Conservation (phyloP, 2,113 vertebrate species). For the Sinocyclocheilus grahami region DNA sequence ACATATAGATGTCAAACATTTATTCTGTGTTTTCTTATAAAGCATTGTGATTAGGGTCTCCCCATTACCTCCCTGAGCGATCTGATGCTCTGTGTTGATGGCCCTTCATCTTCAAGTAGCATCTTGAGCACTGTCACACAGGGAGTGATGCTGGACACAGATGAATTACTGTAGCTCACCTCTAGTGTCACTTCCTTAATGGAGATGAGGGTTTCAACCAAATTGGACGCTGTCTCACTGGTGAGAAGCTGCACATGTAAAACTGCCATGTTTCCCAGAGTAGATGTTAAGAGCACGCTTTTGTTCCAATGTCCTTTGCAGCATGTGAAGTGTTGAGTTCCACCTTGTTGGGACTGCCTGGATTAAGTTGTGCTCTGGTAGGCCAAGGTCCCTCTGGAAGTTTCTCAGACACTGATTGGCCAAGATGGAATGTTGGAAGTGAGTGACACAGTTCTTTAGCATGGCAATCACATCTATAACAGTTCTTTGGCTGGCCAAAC, state of each 20-base stretch:
- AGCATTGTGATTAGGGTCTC: constrained; percentile 16
- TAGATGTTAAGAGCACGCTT: neutral
- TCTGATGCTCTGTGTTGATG: neutral
- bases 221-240: constrained; percentile 37
- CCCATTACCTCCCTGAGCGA: constrained; percentile 1
- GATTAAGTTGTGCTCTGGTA: constrained; percentile 32
- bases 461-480: constrained; percentile 17
- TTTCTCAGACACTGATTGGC: constrained; percentile 31
- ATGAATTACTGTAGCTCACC: constrained; percentile 3
- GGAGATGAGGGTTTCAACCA: constrained; percentile 7
- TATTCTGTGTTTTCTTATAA: no score
- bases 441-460: constrained; percentile 31
- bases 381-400: constrained; percentile 21
- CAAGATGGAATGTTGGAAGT: constrained; percentile 37
- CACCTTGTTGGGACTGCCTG: constrained; percentile 27
- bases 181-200: constrained; percentile 7
- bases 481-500: constrained; percentile 32
- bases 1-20: no score
- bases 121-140: neutral
- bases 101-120: neutral
- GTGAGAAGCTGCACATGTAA: neutral
- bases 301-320: no score
- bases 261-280: constrained; percentile 15
- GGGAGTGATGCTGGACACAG: constrained; percentile 22
- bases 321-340: neutral